Evolutionary conservation across 2,888 invertebrate genomes (phyloP).

Genomic region (Criorhina ranunculi): DNA sequence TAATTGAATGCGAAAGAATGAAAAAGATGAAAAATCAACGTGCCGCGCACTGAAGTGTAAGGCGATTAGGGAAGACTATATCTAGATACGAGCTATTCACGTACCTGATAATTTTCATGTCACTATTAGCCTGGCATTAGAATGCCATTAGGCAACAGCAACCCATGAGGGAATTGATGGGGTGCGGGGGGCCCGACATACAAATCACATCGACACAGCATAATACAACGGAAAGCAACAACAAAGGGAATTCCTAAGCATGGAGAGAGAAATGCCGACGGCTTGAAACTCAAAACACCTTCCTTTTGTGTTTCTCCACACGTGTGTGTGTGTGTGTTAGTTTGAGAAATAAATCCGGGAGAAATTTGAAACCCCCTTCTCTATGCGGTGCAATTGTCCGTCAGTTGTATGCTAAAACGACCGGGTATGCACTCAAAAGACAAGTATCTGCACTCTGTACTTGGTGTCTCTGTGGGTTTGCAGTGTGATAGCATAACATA

Average conservation of each 20-base stretch:
- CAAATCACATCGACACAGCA: slow-evolving; percentile 39
- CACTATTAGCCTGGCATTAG: slow-evolving; percentile 75
- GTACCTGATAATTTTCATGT: slow-evolving; percentile 74
- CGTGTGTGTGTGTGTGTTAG: neutral
- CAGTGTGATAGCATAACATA: slow-evolving; percentile 53
- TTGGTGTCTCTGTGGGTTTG: neutral
- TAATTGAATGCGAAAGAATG: slow-evolving; percentile 9
- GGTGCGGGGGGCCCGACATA: slow-evolving; percentile 11
- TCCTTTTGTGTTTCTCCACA: slow-evolving; percentile 25
- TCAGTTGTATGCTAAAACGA: slow-evolving; percentile 41
- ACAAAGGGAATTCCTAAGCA: slow-evolving; percentile 39
- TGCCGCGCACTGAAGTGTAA: slow-evolving; percentile 48
- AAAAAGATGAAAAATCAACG: slow-evolving; percentile 34
- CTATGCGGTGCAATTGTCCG: slow-evolving; percentile 60
- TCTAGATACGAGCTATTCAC: slow-evolving; percentile 36
- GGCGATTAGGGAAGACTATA: slow-evolving; percentile 50
- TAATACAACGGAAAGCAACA: slow-evolving; percentile 15
- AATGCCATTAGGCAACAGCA: slow-evolving; percentile 68
- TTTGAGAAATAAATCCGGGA: slow-evolving; percentile 27
- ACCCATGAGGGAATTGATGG: slow-evolving; percentile 1
- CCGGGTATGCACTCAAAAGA: slow-evolving; percentile 27
- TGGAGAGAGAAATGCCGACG: slow-evolving; percentile 35
- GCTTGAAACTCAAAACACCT: slow-evolving; percentile 46
- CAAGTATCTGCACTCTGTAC: slow-evolving; percentile 9
- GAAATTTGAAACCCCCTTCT: slow-evolving; percentile 49